Evolutionary conservation across 2,113 vertebrate species (phyloP).

Genomic region (Murina feae): DNA sequence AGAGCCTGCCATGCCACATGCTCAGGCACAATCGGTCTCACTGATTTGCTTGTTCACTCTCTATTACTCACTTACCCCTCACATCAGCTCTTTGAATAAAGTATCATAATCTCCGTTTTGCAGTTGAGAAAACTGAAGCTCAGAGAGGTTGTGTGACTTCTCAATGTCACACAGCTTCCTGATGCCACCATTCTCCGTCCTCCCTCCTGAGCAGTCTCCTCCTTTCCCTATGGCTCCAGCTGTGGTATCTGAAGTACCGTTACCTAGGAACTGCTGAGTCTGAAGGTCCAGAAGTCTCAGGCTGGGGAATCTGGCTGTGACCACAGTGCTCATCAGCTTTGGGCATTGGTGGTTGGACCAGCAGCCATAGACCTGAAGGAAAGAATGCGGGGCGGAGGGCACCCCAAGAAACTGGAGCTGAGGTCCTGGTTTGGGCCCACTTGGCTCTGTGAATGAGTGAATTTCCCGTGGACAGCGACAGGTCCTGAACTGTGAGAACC

Average conservation of each 20-base stretch:
- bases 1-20: background rate
- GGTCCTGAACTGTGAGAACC: background rate
- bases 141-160: background rate
- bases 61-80: background rate
- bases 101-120: background rate
- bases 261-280: rapidly evolving
- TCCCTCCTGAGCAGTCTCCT: no score
- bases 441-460: background rate
- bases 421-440: background rate
- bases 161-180: background rate
- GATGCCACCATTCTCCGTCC: rapidly evolving
- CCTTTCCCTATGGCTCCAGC: rapidly evolving
- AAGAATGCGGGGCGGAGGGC: background rate
- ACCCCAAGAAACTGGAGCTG: background rate
- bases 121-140: background rate
- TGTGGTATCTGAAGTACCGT: no score
- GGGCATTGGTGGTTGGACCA: background rate
- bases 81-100: background rate
- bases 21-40: background rate
- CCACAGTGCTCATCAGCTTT: background rate
- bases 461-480: background rate
- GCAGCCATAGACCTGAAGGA: background rate
- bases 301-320: background rate
- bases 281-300: background rate
- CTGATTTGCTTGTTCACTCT: no score